phyloP scores from a whole-genome alignment of 30 jellyfish, hydroid and myxozoan genomes.

The Sanderia malayensis region DNA sequence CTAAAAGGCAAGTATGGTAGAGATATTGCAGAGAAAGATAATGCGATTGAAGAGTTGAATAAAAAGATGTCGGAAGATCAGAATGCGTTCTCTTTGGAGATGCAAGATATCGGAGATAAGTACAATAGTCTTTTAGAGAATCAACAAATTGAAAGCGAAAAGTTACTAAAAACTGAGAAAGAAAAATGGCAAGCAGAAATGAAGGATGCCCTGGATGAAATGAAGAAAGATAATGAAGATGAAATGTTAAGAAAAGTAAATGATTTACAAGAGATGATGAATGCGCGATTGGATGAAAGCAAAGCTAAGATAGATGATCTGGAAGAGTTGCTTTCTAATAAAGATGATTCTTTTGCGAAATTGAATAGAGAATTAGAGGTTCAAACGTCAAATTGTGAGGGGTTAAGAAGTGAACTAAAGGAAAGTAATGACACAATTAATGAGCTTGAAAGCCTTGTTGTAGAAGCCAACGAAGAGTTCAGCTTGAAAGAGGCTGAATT shows the following conservation, averaged over 20 bases:
- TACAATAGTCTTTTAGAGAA: constrained; percentile 33
- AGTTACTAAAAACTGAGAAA: constrained; percentile 13
- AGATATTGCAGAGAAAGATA: constrained; percentile 31
- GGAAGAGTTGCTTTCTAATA: constrained; percentile 17
- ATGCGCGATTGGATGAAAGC: neutral
- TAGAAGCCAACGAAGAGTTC: neutral
- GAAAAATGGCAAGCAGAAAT: constrained; percentile 41
- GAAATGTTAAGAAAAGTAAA: too few relatives aligned
- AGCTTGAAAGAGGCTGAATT: neutral
- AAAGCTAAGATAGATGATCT: constrained; percentile 12
- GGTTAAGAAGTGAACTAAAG: neutral
- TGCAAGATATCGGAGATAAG: constrained; percentile 55
- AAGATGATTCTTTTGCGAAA: constrained; percentile 1
- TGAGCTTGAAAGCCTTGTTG: neutral
- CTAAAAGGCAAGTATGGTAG: constrained; percentile 10
- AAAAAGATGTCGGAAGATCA: constrained; percentile 5
- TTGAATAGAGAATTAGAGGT: constrained; percentile 11
- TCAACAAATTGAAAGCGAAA: constrained; percentile 46
- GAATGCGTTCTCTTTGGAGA: constrained; percentile 16
- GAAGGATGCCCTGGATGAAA: constrained; percentile 11
- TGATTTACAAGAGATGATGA: neutral
- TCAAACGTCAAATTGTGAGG: constrained; percentile 8
- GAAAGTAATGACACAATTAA: constrained; percentile 1
- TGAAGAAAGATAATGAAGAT: neutral
- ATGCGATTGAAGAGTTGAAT: constrained; percentile 58